Evolutionary conservation across 2,888 invertebrate species (phyloP), one percentile per base, ranked within the genome.

Genomic region (Malthinus seriepunctatus): DNA sequence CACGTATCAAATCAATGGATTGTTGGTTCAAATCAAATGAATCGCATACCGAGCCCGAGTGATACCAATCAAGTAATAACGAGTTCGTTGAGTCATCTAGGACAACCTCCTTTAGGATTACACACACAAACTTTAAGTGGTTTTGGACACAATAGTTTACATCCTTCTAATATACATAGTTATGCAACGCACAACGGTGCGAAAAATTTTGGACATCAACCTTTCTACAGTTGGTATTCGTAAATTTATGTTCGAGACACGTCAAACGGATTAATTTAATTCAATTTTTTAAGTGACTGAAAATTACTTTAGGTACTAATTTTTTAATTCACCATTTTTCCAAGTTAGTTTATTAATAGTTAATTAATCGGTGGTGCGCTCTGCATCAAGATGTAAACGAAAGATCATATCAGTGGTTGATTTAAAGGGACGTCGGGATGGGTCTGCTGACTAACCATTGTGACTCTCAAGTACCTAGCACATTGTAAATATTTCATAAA

Each of bases 11-110:
- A 80, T 60, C 81, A 81, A 61, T 79, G 82, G 33, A 82, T 82
- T 48, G 72, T 81, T 8, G 81, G 82, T 79, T 81, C 82, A 65
- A 82, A 82, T 61, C 82, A 83, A 64, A 81, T 83, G 67, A 82
- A 82, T 63, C 78, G 83, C 32, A 83, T 83, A 69, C 82, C 83
- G 63, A 83, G 82, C 57, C 83, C 83, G 64, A 76, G 82, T 1
- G 67, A 65, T 12, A 35, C 48, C 0, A 57, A 60, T 42, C 67
- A 67, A 57, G 53, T 62, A 3, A 33, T 66, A 8, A 32, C 59
- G 5, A 58, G 48, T 8, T 49, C 48, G 3, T 42, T 68, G 31
- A 58, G 60, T 1, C 64, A 63, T 9, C 35, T 69, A 6, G 62
- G 63, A 1, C 69, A 69, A 42, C 61, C 63, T 6, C 23, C 23